Evolutionary conservation across 2,113 vertebrate species (phyloP), one percentile per base, ranked within the genome.

Genomic region (Megaptera novaeangliae): DNA sequence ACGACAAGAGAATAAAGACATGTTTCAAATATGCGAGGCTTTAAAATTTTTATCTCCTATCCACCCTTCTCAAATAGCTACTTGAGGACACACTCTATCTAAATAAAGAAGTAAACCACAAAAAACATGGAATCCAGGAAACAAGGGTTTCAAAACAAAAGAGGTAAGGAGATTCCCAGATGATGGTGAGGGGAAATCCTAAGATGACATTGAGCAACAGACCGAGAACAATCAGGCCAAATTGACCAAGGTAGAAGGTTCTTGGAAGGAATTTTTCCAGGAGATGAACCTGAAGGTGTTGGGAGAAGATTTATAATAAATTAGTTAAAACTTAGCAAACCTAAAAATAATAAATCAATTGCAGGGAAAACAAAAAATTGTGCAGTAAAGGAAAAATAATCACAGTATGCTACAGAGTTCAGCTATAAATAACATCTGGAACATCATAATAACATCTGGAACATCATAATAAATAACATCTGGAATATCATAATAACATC

Each of bases 21-120:
- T 5, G 68, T 84, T 81, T 74, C 71, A 96, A 63, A 74, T 63
- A 80, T n/a, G 1, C 11, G 49, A 89, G 84, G 55, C 55, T 92
- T 77, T 61, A 63, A 46, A 72, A 3, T 2, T 10, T 71, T 52
- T 92, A 81, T 14, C 25, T 78, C 39, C 29, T 90, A 25, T 55
- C 78, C 27, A 87, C 39, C n/a, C 44, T 96, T 92, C 52, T 93
- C 20, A 64, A 94, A 95, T 94, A 92, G 41, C 71, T 36, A 92
- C 21, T 74, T 90, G 25, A 88, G 57, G 23, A 87, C 64, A 6
- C 71, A 46, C 20, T 85, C 36, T 77, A 77, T 18, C 34, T 71
- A 96, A 92, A 94, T 44, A 90, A 92, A 93, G 36, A 46, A 75
- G 8, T 27, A 66, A 63, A 44, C 59, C 31, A 91, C 78, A 83